Conservation (phyloP, 2,888 invertebrate species). For the Odontocerum albicorne region DNA sequence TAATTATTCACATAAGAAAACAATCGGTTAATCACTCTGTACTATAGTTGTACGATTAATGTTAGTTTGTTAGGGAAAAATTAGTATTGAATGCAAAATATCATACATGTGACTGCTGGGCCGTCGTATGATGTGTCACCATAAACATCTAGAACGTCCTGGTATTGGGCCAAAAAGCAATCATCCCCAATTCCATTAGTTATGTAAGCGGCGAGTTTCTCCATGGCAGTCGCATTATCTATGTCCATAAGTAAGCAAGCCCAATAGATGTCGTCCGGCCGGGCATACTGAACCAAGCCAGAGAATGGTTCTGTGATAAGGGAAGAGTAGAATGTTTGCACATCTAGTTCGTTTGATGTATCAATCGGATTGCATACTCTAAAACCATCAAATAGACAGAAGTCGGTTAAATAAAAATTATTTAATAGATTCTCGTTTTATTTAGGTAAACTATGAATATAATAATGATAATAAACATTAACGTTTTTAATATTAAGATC, state of each 20-base stretch:
- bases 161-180: constrained; percentile 1
- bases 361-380: constrained; percentile 49
- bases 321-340: constrained; percentile 49
- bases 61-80: no score
- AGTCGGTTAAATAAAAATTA: no score
- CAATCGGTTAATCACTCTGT: no score
- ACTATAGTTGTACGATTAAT: no score
- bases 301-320: constrained; percentile 50
- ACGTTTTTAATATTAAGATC: no score
- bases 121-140: background rate
- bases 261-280: background rate
- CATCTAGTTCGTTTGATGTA: constrained; percentile 43
- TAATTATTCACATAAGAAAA: no score
- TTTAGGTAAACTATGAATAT: no score
- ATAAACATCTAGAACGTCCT: constrained; percentile 9
- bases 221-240: constrained; percentile 2
- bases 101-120: no score
- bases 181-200: background rate
- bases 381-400: no score
- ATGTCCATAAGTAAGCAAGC: constrained; percentile 2
- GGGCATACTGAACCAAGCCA: constrained; percentile 47
- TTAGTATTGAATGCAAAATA: no score
- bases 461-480: no score
- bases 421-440: no score
- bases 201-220: constrained; percentile 10